Base-by-base conservation (phyloP, 2,888 invertebrate species). In the Spialia ferax region DNA sequence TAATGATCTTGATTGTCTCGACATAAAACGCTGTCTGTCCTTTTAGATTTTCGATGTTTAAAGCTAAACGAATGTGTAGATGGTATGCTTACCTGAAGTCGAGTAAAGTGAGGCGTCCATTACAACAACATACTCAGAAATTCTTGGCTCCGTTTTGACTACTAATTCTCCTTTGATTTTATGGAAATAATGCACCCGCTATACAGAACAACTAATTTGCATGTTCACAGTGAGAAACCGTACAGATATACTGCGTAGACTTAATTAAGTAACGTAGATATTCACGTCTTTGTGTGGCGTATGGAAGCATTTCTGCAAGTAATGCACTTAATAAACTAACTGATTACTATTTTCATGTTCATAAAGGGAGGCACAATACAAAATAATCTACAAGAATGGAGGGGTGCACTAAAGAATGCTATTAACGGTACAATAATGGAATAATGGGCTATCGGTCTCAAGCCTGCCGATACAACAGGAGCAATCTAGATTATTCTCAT, bases 401-500 rank as follows among this genome's bases (percentile, higher is more conserved):
- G 87, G 88, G 89, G 89, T 82, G 84, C 83, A 79, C 77, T 79
- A 82, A 85, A 88, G 88, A 88, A 86, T 84, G 86, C 89, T 88
- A 88, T 91, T 91, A 88, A 91, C 81, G 78, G 79, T 78, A 79
- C 79, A 85, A 89, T 89, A 87, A 86, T 88, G 84, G 62, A 67
- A 61, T 66, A 66, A 66, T 61, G 66, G 66, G 54, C 60, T 61
- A 66, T 66, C 60, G 71, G 79, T 77, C 84, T 72, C 84, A 82
- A 81, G 86, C 85, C 87, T 88, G 84, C 85, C 82, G 89, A 84
- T 87, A 87, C 85, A 87, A 91, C 93, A 87, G 93, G 87, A 93
- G 93, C 93, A 88, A 87, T 86, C 84, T 83, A 87, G 91, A 91
- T 92, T 93, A 93, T 92, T 92, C 90, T 93, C 88, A 93, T 93